A percentile compares a stretch with the other conserved stretches of the same genome.
Evolutionary conservation across 2,797 vertebrate species (phyloP).

Genomic region (Spheniscus humboldti): DNA sequence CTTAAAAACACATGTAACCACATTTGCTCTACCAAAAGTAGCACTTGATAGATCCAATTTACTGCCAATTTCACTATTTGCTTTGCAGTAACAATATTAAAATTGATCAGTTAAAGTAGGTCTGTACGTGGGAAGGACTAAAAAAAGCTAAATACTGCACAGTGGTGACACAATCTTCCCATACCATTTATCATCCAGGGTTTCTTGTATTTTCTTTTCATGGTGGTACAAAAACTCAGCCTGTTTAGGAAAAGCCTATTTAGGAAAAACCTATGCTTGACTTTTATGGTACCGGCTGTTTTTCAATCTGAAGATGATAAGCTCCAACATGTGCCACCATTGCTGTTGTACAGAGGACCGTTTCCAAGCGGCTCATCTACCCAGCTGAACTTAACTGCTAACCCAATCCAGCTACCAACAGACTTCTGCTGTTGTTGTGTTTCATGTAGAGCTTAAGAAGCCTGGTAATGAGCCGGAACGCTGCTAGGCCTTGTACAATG

Average conservation of each 20-base stretch:
- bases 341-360: not conserved
- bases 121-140: not conserved
- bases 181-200: not conserved
- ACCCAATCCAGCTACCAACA: not conserved
- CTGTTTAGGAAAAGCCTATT: not conserved
- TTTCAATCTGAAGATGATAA: not conserved
- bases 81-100: not conserved
- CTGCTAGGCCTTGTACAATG: not conserved
- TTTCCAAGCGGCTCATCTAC: not conserved
- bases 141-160: not conserved
- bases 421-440: not conserved
- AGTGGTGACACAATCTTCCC: not conserved
- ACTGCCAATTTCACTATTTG: not conserved
- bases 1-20: not conserved
- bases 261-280: not conserved
- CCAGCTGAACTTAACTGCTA: not conserved
- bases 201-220: not conserved
- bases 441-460: not conserved
- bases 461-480: not conserved
- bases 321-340: accelerated
- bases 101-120: not conserved
- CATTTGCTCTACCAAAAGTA: not conserved
- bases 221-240: not conserved
- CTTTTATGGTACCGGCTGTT: not conserved
- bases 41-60: not conserved